A percentile compares a stretch with the other conserved stretches of the same genome.
Evolutionary conservation across 2,797 vertebrate genomes (phyloP).

Genomic region (Allobates femoralis): DNA sequence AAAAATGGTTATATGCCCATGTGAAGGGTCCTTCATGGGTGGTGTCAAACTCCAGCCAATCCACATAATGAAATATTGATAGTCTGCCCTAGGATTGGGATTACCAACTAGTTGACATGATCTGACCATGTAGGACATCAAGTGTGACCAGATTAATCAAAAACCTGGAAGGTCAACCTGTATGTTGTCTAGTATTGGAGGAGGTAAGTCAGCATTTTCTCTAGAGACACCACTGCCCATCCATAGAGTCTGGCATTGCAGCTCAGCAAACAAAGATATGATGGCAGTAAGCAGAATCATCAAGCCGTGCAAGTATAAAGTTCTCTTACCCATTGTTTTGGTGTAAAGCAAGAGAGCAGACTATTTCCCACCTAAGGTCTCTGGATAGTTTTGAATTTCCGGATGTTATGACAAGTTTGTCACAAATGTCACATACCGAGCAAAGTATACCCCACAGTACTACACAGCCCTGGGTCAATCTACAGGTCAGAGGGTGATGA

Average conservation of each 20-base stretch:
- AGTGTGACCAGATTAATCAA: constrained; percentile 19
- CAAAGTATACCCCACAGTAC: neutral
- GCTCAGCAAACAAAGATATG: no score
- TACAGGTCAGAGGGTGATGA: neutral
- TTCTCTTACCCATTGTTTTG: neutral
- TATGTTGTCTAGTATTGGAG: neutral
- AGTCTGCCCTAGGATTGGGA: no score
- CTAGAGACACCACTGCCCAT: neutral
- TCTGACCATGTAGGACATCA: constrained; percentile 11
- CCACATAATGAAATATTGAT: no score
- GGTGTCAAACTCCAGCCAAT: no score
- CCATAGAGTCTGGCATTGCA: no score
- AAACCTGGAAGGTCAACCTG: neutral
- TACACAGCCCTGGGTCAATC: neutral
- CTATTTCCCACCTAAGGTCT: neutral
- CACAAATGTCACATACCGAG: neutral
- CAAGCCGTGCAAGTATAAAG: neutral
- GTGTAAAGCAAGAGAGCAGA: neutral
- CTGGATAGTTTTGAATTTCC: neutral
- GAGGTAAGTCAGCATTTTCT: neutral
- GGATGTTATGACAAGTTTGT: neutral
- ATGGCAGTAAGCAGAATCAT: neutral
- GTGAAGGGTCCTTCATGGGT: no score
- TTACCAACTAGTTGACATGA: neutral
- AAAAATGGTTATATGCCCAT: no score